Conservation (phyloP, 2,113 vertebrate species). For the Phalacrocorax aristotelis region DNA sequence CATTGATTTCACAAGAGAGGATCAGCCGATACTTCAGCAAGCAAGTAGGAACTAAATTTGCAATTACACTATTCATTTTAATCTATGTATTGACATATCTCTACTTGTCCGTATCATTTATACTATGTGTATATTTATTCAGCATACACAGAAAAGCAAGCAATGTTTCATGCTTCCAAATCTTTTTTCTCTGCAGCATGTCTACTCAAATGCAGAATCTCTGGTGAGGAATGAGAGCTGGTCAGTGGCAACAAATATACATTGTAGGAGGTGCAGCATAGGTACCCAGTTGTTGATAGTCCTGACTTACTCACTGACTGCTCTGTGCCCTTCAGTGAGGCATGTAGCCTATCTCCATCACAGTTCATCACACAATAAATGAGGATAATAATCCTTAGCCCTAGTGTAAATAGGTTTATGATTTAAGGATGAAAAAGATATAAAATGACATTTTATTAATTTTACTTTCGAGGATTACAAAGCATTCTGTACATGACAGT, state of each 20-base stretch:
- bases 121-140: neutral
- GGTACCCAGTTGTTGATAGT: neutral
- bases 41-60: slow-evolving; percentile 26
- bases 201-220: neutral
- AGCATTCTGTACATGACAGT: neutral
- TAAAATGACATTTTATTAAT: neutral
- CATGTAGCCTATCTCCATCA: neutral
- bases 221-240: neutral
- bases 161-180: neutral
- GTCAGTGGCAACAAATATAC: neutral
- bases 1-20: neutral
- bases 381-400: neutral
- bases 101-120: neutral
- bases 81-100: neutral
- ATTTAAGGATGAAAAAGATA: neutral
- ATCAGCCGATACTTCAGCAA: neutral
- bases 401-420: neutral
- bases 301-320: neutral
- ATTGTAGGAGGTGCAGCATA: neutral
- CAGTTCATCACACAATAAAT: neutral
- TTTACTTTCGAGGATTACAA: neutral
- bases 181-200: neutral
- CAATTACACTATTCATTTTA: neutral
- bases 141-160: neutral
- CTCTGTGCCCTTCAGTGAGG: neutral